Base-by-base conservation (phyloP, 2,797 vertebrate genomes). In the Rhynchotus rufescens region DNA sequence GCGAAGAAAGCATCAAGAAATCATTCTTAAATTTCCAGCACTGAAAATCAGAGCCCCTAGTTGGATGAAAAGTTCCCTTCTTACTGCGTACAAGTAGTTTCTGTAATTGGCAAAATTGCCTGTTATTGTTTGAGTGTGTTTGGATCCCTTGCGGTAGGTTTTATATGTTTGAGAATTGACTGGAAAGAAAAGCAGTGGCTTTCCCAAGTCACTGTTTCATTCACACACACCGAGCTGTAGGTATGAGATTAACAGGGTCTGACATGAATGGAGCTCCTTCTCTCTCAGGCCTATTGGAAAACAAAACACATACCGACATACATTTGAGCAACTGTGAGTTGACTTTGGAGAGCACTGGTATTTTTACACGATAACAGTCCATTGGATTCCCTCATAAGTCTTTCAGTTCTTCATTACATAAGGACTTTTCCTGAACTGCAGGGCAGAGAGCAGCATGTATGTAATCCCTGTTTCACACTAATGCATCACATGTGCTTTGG, bases 201-300 rank as follows among this genome's bases (percentile, higher is more conserved):
- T 97, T 97, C 91, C 93, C 94, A 93, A 96, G 88, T 88, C 87
- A 64, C 90, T 88, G 91, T 95, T 93, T 95, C 95, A 94, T 92
- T 95, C 80, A 94, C 93, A 81, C 84, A 90, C 92, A 65, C 88
- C 0, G 30, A 96, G 93, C 96, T 86, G 57, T 88, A 96, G 96
- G 97, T 97, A 96, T 95, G 93, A 97, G 94, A 96, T 96, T 97
- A 96, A 96, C 96, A 96, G 92, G 93, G 95, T 95, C 87, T 96
- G 95, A 97, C 93, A 98, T 98, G 98, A 98, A 98, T 98, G 96
- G 97, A 91, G 96, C 97, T 92, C 98, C 98, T 98, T 98, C 98
- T 98, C 96, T 96, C 92, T 92, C 88, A 90, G 96, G 91, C 87
- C 92, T 91, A 81, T 96, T 97, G 97, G 97, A 98, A 98, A 97